Percentiles rank a stretch among this genome's conserved stretches.
Conservation (phyloP, 1,140 invertebrate species). For the Ceratina australensis region DNA sequence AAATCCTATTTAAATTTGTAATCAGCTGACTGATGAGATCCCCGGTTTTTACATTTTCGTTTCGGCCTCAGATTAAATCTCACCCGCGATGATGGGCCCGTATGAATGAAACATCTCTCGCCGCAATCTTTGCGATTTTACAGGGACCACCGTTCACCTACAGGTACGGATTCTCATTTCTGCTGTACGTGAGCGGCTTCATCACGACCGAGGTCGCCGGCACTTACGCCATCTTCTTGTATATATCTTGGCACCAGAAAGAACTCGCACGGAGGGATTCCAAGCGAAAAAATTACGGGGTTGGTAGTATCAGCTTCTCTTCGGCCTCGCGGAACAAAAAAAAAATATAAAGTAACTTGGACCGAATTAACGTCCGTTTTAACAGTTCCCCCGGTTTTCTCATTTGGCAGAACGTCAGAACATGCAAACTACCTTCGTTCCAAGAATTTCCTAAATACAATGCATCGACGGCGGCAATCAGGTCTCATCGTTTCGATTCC, state of each 20-base stretch:
- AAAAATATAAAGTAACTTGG: conserved; percentile 2
- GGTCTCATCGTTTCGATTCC: background rate
- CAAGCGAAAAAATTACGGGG: conserved; percentile 74
- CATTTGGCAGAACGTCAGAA: conserved; percentile 10
- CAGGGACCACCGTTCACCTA: conserved; percentile 91
- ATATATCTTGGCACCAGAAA: conserved; percentile 87
- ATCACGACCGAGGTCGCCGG: conserved; percentile 91
- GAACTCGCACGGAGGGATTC: conserved; percentile 78
- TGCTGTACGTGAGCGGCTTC: conserved; percentile 91
- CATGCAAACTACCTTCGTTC: background rate
- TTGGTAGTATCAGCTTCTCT: conserved; percentile 58
- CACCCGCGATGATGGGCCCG: conserved; percentile 7
- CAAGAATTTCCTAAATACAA: too few species aligned
- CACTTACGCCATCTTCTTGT: conserved; percentile 91
- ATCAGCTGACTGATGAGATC: background rate
- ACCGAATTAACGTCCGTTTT: conserved; percentile 26
- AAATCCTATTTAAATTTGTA: background rate
- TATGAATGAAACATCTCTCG: conserved; percentile 41
- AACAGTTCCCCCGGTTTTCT: background rate
- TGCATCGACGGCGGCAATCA: too few species aligned
- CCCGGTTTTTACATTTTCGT: conserved; percentile 7
- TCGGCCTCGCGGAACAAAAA: background rate
- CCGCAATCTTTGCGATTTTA: conserved; percentile 67
- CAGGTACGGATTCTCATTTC: conserved; percentile 92
- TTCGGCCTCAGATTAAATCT: conserved; percentile 23